phyloP scores from a whole-genome alignment of 2,888 invertebrate species.

The Bembecia ichneumoniformis region DNA sequence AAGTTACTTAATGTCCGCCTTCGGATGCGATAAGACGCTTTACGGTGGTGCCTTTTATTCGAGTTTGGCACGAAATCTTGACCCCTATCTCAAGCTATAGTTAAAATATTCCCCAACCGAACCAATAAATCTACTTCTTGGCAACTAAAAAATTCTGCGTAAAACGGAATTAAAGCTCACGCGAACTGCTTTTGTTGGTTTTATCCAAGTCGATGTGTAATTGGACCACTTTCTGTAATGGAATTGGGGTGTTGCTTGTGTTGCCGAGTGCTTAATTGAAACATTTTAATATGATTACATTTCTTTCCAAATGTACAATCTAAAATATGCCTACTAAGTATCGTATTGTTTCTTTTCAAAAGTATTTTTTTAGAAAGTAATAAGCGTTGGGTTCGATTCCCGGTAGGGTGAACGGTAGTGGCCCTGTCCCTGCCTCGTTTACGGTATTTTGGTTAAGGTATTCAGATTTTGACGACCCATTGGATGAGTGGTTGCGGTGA shows the following conservation, averaged over 20 bases:
- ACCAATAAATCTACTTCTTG: background rate
- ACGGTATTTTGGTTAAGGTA: too few relatives aligned
- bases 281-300: too few relatives aligned
- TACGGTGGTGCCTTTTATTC: conserved; percentile 52
- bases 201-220: background rate
- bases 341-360: too few relatives aligned
- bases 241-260: background rate
- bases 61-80: conserved; percentile 48
- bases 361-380: too few relatives aligned
- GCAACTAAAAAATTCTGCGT: background rate
- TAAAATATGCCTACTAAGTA: too few relatives aligned
- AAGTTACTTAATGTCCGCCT: conserved; percentile 34
- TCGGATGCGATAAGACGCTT: conserved; percentile 48
- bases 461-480: too few relatives aligned
- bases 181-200: background rate
- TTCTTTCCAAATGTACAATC: too few relatives aligned
- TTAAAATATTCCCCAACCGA: conserved; percentile 17
- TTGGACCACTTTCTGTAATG: background rate
- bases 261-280: too few relatives aligned
- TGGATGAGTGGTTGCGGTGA: too few relatives aligned
- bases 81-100: conserved; percentile 31
- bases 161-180: background rate
- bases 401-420: too few relatives aligned
- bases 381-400: too few relatives aligned
- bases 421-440: too few relatives aligned